Evolutionary conservation across 2,888 invertebrate genomes (phyloP).

Genomic region (Didymodactylos carnosus): DNA sequence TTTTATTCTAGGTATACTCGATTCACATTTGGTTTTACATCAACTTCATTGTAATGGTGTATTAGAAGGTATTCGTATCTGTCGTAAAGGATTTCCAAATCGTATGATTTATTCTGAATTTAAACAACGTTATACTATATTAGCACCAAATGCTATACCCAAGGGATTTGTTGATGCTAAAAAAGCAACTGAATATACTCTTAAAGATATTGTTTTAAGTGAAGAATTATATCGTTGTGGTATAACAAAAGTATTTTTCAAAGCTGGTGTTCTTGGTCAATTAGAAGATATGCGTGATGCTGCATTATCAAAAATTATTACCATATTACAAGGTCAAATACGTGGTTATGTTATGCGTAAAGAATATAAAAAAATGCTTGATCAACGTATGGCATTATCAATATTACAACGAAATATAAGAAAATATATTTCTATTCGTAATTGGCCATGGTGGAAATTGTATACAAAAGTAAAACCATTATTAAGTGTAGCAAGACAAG

Average conservation of each 20-base stretch:
- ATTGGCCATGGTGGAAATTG: slow-evolving; percentile 99
- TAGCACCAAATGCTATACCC: slow-evolving; percentile 64
- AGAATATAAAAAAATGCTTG: slow-evolving; percentile 88
- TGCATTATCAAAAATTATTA: slow-evolving; percentile 79
- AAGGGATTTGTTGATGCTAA: slow-evolving; percentile 38
- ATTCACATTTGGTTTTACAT: slow-evolving; percentile 95
- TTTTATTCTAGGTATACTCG: slow-evolving; percentile 71
- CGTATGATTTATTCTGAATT: slow-evolving; percentile 98
- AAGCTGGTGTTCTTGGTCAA: slow-evolving; percentile 98
- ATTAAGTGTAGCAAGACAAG: slow-evolving; percentile 91
- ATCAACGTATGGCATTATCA: slow-evolving; percentile 67
- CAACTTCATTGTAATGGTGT: slow-evolving; percentile 99
- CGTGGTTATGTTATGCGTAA: slow-evolving; percentile 52
- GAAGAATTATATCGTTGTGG: slow-evolving; percentile 88
- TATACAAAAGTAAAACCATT: slow-evolving; percentile 97
- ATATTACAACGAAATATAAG: slow-evolving; percentile 98
- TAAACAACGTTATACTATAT: slow-evolving; percentile 99
- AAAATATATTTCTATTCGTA: slow-evolving; percentile 92
- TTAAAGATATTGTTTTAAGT: slow-evolving; percentile 49
- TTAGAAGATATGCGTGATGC: slow-evolving; percentile 99
- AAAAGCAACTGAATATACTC: slow-evolving; percentile 47
- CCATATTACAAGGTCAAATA: slow-evolving; percentile 71
- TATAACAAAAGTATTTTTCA: slow-evolving; percentile 99
- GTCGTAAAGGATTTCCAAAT: slow-evolving; percentile 97
- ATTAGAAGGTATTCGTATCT: slow-evolving; percentile 99